A percentile compares a stretch with the other conserved stretches of the same genome.
Conservation (phyloP, 2,888 invertebrate genomes). For the Dicyrtomina minuta region DNA sequence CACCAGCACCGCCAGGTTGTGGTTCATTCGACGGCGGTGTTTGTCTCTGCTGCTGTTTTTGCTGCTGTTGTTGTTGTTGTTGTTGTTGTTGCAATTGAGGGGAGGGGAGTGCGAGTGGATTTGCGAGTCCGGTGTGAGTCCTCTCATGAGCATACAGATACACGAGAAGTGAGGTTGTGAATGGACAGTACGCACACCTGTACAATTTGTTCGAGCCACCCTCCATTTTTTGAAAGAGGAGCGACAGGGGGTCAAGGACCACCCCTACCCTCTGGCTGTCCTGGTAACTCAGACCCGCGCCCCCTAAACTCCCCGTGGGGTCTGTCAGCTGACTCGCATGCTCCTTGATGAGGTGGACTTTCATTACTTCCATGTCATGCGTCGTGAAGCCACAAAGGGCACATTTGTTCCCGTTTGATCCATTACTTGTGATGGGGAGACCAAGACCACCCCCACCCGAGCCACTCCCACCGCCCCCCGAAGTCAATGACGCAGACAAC, state of each 20-base stretch:
- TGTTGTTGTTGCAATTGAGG: not conserved
- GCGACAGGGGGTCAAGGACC: conserved; percentile 50
- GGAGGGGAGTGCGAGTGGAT: conserved; percentile 43
- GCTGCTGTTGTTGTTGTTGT: not conserved
- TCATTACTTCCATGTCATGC: conserved; percentile 54
- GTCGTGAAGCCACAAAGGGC: conserved; percentile 56
- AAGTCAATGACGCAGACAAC: no score
- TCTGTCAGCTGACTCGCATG: conserved; percentile 55
- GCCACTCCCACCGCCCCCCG: conserved; percentile 5
- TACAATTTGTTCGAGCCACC: conserved; percentile 66
- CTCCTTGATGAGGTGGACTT: conserved; percentile 60
- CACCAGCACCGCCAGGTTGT: not conserved
- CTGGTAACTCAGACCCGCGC: not conserved
- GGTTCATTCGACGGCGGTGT: conserved; percentile 10
- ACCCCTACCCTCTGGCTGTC: conserved; percentile 15
- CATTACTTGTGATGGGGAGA: conserved; percentile 6
- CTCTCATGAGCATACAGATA: conserved; percentile 90
- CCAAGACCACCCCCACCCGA: not conserved
- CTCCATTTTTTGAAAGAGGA: conserved; percentile 53
- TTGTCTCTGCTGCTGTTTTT: no score
- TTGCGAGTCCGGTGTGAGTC: conserved; percentile 65
- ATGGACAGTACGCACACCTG: conserved; percentile 86
- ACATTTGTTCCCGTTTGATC: conserved; percentile 55
- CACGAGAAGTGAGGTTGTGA: conserved; percentile 83
- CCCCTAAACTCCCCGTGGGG: conserved; percentile 26